phyloP scores from a whole-genome alignment of 2,113 vertebrate genomes.

The Gila orcuttii region DNA sequence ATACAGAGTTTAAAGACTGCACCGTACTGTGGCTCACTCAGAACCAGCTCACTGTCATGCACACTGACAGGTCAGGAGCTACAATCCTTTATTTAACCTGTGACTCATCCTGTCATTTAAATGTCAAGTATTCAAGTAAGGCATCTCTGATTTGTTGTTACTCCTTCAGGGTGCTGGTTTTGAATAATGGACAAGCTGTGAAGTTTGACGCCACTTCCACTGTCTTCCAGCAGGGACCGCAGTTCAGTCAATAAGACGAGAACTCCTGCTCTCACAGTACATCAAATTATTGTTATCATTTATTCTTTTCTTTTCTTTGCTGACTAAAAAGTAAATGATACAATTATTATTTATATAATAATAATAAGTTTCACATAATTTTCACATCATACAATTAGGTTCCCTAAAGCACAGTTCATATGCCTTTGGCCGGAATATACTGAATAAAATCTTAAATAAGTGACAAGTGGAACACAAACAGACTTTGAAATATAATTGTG shows the following conservation, averaged over 20 bases:
- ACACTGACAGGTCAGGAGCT: conserved; percentile 64
- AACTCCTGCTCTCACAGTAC: not conserved
- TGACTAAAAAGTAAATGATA: not conserved
- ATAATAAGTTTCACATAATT: not conserved
- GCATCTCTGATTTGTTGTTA: conserved; percentile 43
- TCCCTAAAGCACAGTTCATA: not conserved
- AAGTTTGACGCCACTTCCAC: conserved; percentile 67
- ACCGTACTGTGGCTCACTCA: conserved; percentile 70
- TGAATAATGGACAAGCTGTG: conserved; percentile 67
- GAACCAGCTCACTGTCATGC: conserved; percentile 65
- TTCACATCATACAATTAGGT: not conserved
- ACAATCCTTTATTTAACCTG: not conserved
- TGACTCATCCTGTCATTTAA: not conserved
- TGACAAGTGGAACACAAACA: not conserved
- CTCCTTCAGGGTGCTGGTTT: conserved; percentile 69
- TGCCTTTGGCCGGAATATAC: not conserved
- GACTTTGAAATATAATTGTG: not conserved
- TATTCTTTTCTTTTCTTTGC: not conserved
- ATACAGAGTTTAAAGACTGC: conserved; percentile 67
- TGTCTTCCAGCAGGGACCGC: conserved; percentile 61
- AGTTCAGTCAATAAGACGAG: conserved; percentile 62
- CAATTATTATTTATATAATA: too few relatives aligned
- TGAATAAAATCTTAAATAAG: not conserved
- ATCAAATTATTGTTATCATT: not conserved
- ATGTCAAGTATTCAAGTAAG: not conserved